Base-by-base conservation (phyloP, 1,140 invertebrate species). In the Lepidostoma basale region DNA sequence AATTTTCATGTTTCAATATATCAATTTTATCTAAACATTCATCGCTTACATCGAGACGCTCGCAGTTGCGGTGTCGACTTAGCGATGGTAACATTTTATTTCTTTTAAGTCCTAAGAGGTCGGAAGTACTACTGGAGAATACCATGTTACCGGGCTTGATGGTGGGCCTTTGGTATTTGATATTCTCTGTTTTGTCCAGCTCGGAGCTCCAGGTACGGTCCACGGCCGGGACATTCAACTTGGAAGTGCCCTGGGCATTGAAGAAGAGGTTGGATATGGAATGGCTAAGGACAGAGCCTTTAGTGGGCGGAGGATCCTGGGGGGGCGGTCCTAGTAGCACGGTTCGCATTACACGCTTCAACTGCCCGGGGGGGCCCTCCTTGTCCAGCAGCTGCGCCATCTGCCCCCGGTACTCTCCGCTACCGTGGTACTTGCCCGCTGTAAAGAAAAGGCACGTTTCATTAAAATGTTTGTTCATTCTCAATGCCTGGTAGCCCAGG, bases 91-190 rank as follows among this genome's bases (percentile, higher is more conserved):
- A 30, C 12, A 70, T 59, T 75, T 76, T 75, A 72, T 75, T 77
- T 39, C 77, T 65, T 47, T 75, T 74, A 14, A 79, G 74, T 18
- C 74, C 72, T 68, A 78, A 75, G 23, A 80, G 67, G 60, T 79
- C 77, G 4, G 76, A 77, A 6, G 78, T 79, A 68, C 76, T 78
- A 23, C 76, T 76, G 33, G 77, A 78, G 70, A 78, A 76, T 1
- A 76, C 73, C 67, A 69, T 69, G 16, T 26, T 54, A n/a, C 49
- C 54, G 3, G 67, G 25, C 20, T 69, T 64, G 3, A 44, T 42
- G 67, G 45, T 40, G 22, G 58, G 26, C 39, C 49, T 63, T 16
- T 49, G 44, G 36, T 23, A 42, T 40, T 54, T 60, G 33, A 14
- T 16, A 18, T 56, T 44, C 18, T 62, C 58, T 2, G 58, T 14